Evolutionary conservation across 2,797 vertebrate genomes (phyloP).

Genomic region (Myotis findleyi): DNA sequence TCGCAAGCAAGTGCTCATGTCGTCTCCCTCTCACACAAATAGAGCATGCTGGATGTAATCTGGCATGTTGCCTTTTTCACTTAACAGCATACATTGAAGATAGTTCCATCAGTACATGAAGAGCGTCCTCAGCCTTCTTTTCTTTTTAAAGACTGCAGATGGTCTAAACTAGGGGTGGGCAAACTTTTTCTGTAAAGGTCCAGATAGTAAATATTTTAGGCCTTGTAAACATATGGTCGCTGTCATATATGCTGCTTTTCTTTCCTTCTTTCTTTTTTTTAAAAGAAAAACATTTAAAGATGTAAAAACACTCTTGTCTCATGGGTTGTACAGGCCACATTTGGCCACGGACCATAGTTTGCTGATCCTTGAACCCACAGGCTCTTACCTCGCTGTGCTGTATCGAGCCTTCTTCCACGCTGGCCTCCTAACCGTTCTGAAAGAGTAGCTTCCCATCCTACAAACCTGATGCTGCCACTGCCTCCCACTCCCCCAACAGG

Average conservation of each 20-base stretch:
- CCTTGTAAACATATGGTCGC: conserved; percentile 67
- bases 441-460: not conserved
- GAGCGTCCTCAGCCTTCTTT: not conserved
- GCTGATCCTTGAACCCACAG: not conserved
- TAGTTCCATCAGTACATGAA: conserved; percentile 3
- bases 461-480: not conserved
- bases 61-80: conserved; percentile 32
- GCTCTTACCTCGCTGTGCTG: not conserved
- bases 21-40: not conserved
- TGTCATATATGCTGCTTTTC: conserved; percentile 65
- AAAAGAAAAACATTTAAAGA: conserved; percentile 44
- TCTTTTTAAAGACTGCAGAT: conserved; percentile 57
- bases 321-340: not conserved
- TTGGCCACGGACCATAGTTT: fast-evolving
- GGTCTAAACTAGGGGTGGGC: conserved; percentile 54
- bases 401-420: not conserved
- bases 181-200: conserved; percentile 65
- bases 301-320: conserved; percentile 44
- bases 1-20: not conserved
- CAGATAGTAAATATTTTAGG: conserved; percentile 77
- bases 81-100: conserved; percentile 5
- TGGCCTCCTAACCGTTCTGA: not conserved
- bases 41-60: not conserved
- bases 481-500: not conserved
- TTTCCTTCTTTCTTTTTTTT: not conserved